A percentile compares a stretch with the other conserved stretches of the same genome.
phyloP scores from a whole-genome alignment of 2,888 invertebrate species.

The Exocentrus adspersus region DNA sequence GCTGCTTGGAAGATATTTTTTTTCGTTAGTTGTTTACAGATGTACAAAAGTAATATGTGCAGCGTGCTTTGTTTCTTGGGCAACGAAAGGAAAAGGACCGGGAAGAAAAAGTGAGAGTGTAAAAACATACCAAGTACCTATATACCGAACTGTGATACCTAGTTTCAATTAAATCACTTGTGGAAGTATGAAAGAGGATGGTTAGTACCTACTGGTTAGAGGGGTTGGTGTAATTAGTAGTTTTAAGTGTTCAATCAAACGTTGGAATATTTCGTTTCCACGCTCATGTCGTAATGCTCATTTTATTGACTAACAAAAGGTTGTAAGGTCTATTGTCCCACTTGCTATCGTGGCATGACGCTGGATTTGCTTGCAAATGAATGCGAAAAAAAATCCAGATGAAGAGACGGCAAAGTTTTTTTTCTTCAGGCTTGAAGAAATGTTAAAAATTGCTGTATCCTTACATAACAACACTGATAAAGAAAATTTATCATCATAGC shows the following conservation, averaged over 20 bases:
- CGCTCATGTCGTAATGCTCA: slow-evolving; percentile 7
- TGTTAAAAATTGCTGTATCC: no score
- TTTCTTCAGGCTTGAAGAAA: no score
- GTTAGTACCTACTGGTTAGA: slow-evolving; percentile 5
- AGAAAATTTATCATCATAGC: no score
- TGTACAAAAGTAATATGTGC: no score
- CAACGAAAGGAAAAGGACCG: not conserved
- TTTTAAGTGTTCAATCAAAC: no score
- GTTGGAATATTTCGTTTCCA: not conserved
- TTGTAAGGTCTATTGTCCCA: slow-evolving; percentile 11
- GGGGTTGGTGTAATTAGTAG: no score
- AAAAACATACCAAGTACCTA: not conserved
- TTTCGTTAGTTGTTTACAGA: no score
- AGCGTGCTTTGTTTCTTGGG: not conserved
- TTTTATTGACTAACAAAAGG: slow-evolving; percentile 31
- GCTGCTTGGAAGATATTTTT: no score
- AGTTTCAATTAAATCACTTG: not conserved
- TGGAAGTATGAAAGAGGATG: not conserved
- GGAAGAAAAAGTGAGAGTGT: not conserved
- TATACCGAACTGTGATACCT: not conserved
- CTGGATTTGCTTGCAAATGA: not conserved
- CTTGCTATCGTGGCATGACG: not conserved
- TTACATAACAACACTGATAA: no score
- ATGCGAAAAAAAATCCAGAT: no score
- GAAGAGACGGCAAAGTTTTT: no score